These are phyloP conservation scores for Spinibarbus caldwelli DNA, from an alignment of 2,797 vertebrate species.

Conservation along the genomic window DNA sequence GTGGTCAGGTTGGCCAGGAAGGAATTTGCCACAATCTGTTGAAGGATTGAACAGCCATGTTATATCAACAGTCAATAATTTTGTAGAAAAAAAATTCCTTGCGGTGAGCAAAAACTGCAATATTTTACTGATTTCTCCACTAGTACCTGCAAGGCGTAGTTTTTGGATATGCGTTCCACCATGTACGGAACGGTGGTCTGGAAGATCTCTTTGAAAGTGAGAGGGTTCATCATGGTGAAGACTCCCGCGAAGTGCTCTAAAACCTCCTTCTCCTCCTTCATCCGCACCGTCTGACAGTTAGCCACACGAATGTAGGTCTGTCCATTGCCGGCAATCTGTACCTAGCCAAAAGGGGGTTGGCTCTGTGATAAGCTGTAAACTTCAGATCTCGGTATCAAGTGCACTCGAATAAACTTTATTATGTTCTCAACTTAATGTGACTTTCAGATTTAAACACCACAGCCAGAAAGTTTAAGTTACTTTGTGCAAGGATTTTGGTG, in stretches of 20 bases:
- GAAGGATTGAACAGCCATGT: background rate
- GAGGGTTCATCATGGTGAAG: conserved; percentile 99
- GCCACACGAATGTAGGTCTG: conserved; percentile 97
- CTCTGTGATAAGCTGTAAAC: conserved; percentile 57
- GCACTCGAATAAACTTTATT: background rate
- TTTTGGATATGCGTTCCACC: conserved; percentile 99
- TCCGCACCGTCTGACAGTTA: conserved; percentile 97
- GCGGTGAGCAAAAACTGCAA: background rate
- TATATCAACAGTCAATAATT: background rate
- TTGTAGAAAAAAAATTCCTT: background rate
- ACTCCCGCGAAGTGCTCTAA: conserved; percentile 98
- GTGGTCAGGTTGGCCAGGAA: conserved; percentile 97
- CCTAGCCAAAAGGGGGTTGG: conserved; percentile 74
- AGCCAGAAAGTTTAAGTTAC: background rate
- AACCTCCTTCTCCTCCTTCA: conserved; percentile 99
- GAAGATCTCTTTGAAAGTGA: conserved; percentile 99
- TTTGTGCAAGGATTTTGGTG: background rate
- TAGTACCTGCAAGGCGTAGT: conserved; percentile 94
- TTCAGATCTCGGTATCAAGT: conserved; percentile 1
- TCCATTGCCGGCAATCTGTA: conserved; percentile 97
- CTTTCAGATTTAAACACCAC: background rate
- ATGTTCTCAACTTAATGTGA: background rate
- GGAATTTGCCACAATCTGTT: conserved; percentile 98
- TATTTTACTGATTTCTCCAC: no score
- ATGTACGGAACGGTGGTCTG: conserved; percentile 99